phyloP scores from a whole-genome alignment of 2,113 vertebrate genomes.

The Phaethornis superciliosus region DNA sequence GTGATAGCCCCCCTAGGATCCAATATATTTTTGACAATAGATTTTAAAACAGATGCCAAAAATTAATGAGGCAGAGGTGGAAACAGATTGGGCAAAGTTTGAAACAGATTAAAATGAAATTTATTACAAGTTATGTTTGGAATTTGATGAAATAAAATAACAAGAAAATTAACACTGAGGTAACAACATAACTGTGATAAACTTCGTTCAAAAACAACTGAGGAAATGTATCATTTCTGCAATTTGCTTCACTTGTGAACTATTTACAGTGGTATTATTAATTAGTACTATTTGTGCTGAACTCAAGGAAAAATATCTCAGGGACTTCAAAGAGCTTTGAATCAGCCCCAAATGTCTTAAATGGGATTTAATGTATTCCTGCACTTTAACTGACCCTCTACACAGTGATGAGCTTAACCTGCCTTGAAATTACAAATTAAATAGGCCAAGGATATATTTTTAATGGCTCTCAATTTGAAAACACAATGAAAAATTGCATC shows the following conservation, averaged over 20 bases:
- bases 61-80: conserved; percentile 25
- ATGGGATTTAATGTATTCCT: background rate
- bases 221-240: background rate
- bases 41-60: conserved; percentile 23
- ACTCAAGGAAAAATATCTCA: background rate
- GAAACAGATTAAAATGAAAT: conserved; percentile 4
- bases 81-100: conserved; percentile 4
- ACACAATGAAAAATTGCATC: background rate
- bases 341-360: background rate
- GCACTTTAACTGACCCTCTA: background rate
- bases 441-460: background rate
- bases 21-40: background rate
- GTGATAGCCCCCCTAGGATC: background rate
- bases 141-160: background rate
- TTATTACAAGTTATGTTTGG: background rate
- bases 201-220: background rate
- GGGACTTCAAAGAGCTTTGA: background rate
- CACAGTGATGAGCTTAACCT: background rate
- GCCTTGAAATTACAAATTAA: background rate
- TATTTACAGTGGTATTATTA: background rate
- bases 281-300: conserved; percentile 7
- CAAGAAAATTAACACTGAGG: background rate
- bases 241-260: background rate
- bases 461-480: background rate
- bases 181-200: background rate